Percentiles rank a stretch among this genome's conserved stretches.
These are phyloP conservation scores for Drosophila gaucha DNA, from an alignment of 2,888 invertebrate genomes.

Conservation along the genomic window DNA sequence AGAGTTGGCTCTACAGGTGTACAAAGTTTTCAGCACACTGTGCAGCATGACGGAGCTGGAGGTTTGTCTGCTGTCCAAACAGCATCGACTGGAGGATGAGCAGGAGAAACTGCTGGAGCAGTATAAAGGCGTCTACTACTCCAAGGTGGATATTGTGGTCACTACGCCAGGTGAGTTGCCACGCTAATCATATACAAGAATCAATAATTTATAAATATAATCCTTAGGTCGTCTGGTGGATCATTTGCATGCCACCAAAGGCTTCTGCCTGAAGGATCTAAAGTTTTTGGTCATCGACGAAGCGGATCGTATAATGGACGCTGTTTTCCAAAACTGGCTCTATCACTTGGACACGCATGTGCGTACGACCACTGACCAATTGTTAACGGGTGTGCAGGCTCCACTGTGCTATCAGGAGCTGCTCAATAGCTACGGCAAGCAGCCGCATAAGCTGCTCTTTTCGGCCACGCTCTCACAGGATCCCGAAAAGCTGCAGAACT, in stretches of 20 bases:
- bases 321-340: constrained; percentile 96
- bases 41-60: constrained; percentile 88
- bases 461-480: constrained; percentile 99
- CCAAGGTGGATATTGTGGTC: constrained; percentile 92
- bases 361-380: constrained; percentile 85
- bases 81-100: constrained; percentile 88
- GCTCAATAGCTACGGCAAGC: constrained; percentile 56
- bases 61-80: constrained; percentile 89
- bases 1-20: constrained; percentile 95
- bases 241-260: constrained; percentile 93
- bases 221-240: constrained; percentile 91
- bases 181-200: background rate
- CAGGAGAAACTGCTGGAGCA: constrained; percentile 87
- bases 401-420: constrained; percentile 82
- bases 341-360: constrained; percentile 91
- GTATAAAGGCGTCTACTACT: constrained; percentile 83
- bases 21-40: constrained; percentile 91
- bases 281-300: constrained; percentile 97
- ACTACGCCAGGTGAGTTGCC: constrained; percentile 90
- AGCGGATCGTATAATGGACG: constrained; percentile 97
- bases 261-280: constrained; percentile 89
- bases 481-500: constrained; percentile 95
- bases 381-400: constrained; percentile 85
- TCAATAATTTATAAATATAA: background rate
- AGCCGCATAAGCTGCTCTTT: constrained; percentile 95